phyloP scores from a whole-genome alignment of 2,113 vertebrate species.

The Eonycteris spelaea region DNA sequence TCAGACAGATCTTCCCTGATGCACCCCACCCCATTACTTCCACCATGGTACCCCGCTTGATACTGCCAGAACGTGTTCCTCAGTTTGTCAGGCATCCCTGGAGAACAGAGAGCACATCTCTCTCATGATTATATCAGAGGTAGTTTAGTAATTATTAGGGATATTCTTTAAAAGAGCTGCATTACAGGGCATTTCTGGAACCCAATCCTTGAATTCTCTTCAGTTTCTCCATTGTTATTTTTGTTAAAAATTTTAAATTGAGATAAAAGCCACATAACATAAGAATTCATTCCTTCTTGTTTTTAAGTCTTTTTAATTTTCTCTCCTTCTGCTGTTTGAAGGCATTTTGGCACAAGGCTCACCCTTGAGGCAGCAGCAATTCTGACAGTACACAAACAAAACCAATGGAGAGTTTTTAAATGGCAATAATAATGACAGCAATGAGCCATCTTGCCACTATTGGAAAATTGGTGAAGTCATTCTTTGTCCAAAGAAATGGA shows the following conservation, averaged over 20 bases:
- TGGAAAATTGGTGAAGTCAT: not conserved
- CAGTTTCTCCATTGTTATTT: not conserved
- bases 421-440: not conserved
- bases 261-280: not conserved
- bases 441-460: not conserved
- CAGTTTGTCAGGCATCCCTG: not conserved
- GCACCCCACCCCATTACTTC: not conserved
- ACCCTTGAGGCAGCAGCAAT: not conserved
- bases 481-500: not conserved
- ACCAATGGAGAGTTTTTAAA: not conserved
- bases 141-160: not conserved
- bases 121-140: no score
- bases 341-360: not conserved
- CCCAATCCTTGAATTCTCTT: not conserved
- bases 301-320: not conserved
- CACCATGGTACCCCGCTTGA: accelerated
- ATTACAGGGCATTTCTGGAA: not conserved
- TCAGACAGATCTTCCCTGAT: not conserved
- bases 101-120: not conserved
- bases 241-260: not conserved
- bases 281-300: not conserved
- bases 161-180: not conserved
- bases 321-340: not conserved
- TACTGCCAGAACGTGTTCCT: not conserved
- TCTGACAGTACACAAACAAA: not conserved